Evolutionary conservation across 2,888 invertebrate genomes (phyloP).

Genomic region (Blastobasis adustella): DNA sequence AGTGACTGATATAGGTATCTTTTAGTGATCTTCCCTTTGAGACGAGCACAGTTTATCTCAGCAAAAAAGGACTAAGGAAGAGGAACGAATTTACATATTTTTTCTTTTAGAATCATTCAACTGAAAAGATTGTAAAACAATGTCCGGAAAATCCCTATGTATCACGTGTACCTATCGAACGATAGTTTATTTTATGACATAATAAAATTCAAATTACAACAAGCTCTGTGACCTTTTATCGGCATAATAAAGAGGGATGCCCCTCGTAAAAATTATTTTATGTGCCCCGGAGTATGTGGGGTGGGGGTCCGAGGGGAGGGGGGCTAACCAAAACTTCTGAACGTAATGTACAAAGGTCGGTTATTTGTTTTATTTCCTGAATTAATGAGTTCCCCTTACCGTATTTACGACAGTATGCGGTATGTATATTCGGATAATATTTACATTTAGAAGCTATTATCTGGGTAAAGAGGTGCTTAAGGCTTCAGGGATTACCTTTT

Average conservation of each 20-base stretch:
- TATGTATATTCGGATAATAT: too few relatives aligned
- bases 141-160: neutral
- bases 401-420: neutral
- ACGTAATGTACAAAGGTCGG: constrained; percentile 8
- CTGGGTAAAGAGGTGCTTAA: too few relatives aligned
- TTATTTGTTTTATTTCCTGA: constrained; percentile 11
- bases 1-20: constrained; percentile 7
- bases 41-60: neutral
- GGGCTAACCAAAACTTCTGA: constrained; percentile 17
- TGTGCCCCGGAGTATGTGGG: constrained; percentile 12
- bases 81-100: neutral
- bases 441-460: too few relatives aligned
- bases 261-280: constrained; percentile 30
- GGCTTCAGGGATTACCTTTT: too few relatives aligned
- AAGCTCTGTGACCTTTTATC: constrained; percentile 30
- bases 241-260: constrained; percentile 26
- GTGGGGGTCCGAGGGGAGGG: constrained; percentile 12
- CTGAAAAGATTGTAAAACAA: too few relatives aligned
- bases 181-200: constrained; percentile 27
- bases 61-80: neutral
- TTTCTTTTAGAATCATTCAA: too few relatives aligned
- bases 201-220: constrained; percentile 34
- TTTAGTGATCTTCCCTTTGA: neutral
- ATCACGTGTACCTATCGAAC: constrained; percentile 8
- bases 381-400: constrained; percentile 3